A percentile compares a stretch with the other conserved stretches of the same genome.
phyloP scores from a whole-genome alignment of 2,113 vertebrate genomes.

The Noturus placidus region DNA sequence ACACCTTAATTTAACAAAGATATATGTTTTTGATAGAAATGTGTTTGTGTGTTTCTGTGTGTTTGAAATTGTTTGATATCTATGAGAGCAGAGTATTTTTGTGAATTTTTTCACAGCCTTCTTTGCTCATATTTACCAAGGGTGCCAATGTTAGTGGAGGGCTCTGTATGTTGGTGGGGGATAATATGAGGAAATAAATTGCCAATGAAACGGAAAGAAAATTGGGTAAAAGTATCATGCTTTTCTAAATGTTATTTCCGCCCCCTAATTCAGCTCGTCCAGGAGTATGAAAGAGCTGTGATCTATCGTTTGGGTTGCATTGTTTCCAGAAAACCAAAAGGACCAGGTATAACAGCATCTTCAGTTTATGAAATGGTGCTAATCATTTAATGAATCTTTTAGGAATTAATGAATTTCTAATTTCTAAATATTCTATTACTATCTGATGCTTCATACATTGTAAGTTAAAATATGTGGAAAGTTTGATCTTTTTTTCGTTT shows the following conservation, averaged over 20 bases:
- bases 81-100: too few relatives aligned
- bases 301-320: conserved; percentile 83
- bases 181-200: neutral
- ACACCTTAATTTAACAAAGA: too few relatives aligned
- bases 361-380: neutral
- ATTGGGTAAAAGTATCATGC: neutral
- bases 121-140: too few relatives aligned
- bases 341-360: conserved; percentile 76
- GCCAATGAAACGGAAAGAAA: neutral
- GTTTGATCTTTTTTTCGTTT: neutral
- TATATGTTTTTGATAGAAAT: too few relatives aligned
- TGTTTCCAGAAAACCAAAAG: conserved; percentile 78
- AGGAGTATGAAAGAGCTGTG: conserved; percentile 86
- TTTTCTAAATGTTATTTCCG: neutral
- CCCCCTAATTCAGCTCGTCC: conserved; percentile 73
- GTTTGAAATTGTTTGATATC: too few relatives aligned
- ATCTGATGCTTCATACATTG: neutral
- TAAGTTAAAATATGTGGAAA: neutral
- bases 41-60: too few relatives aligned
- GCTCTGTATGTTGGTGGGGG: too few relatives aligned
- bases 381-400: neutral
- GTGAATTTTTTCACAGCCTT: too few relatives aligned
- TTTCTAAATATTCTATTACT: neutral
- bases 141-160: too few relatives aligned
- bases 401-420: neutral